A percentile compares a stretch with the other conserved stretches of the same genome.
These are phyloP conservation scores for Thunnus thynnus DNA, from an alignment of 2,113 vertebrate species.

Conservation along the genomic window DNA sequence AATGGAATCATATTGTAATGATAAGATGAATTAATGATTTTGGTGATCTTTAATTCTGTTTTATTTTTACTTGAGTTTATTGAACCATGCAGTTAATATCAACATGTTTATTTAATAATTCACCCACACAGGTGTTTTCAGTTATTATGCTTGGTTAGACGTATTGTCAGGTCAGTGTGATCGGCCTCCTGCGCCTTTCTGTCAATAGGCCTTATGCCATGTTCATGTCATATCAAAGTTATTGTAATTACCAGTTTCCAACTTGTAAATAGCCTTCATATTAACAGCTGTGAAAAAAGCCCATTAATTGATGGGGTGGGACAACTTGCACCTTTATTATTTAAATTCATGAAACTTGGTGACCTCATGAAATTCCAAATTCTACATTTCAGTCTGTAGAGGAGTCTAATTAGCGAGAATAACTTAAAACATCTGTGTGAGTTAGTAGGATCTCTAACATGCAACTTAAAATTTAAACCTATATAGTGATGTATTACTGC, in stretches of 20 bases:
- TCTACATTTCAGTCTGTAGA: no score
- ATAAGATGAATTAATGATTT: background rate
- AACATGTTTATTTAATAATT: background rate
- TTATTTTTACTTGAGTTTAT: background rate
- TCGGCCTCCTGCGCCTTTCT: background rate
- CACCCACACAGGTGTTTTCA: background rate
- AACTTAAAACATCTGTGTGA: slow-evolving; percentile 5
- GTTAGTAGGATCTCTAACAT: background rate
- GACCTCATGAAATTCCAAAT: background rate
- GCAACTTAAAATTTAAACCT: background rate
- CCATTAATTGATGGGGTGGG: no score
- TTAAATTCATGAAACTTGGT: background rate
- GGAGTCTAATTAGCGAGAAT: slow-evolving; percentile 8
- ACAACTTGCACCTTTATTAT: background rate
- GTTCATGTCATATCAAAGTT: no score
- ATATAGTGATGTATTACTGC: background rate
- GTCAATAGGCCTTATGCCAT: no score
- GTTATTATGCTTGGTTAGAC: background rate
- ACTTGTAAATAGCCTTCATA: no score
- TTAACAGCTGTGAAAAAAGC: no score
- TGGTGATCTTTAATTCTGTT: background rate
- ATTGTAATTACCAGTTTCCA: no score
- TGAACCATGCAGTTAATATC: background rate
- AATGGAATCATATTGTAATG: background rate
- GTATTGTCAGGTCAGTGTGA: background rate